These are phyloP conservation scores for Rhyzopertha dominica DNA, from an alignment of 1,140 invertebrate genomes.

Conservation along the genomic window DNA sequence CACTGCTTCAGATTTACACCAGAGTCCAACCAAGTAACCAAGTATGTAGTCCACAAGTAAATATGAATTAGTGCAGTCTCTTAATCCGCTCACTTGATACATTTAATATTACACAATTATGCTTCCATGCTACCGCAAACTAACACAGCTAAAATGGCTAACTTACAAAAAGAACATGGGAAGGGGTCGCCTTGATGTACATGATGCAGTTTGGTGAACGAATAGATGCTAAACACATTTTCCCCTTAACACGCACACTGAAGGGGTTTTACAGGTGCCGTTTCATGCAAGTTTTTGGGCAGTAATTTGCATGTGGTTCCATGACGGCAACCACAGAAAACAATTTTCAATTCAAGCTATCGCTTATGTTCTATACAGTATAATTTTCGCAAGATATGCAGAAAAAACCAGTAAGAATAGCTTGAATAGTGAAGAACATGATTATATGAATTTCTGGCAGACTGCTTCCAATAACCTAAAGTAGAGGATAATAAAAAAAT, in stretches of 20 bases:
- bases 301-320: background rate
- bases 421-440: too few species aligned
- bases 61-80: constrained; percentile 18
- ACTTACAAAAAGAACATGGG: constrained; percentile 9
- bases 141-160: constrained; percentile 19
- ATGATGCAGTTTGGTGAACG: constrained; percentile 2
- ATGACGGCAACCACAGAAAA: too few species aligned
- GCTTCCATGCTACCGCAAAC: constrained; percentile 16
- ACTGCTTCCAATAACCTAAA: too few species aligned
- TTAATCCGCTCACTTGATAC: constrained; percentile 16
- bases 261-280: constrained; percentile 1
- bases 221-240: constrained; percentile 14
- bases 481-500: too few species aligned
- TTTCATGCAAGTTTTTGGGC: constrained; percentile 2
- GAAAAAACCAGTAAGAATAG: too few species aligned
- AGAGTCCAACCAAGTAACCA: too few species aligned
- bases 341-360: too few species aligned
- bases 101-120: constrained; percentile 17
- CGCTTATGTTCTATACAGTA: too few species aligned
- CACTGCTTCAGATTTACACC: too few species aligned
- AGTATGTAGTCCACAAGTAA: too few species aligned
- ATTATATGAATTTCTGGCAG: too few species aligned
- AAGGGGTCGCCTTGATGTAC: constrained; percentile 4
- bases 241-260: constrained; percentile 13
- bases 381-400: too few species aligned